These are phyloP conservation scores for Podarcis raffonei DNA, from an alignment of 2,113 vertebrate species.

Conservation along the genomic window DNA sequence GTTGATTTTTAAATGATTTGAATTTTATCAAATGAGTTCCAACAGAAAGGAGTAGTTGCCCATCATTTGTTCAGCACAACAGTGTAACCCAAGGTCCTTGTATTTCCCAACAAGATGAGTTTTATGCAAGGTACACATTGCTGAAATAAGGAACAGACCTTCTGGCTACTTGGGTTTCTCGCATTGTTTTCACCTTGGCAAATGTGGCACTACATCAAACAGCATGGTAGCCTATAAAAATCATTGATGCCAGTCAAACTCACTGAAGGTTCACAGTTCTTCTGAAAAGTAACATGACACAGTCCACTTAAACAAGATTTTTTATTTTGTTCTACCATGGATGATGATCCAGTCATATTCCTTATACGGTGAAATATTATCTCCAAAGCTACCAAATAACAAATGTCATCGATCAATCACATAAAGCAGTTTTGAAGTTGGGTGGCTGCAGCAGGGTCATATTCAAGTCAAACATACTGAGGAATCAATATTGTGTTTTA, in stretches of 20 bases:
- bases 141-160: neutral
- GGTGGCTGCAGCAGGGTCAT: neutral
- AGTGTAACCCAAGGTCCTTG: too few species aligned
- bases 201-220: neutral
- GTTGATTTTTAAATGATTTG: neutral
- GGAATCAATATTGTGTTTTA: neutral
- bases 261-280: neutral
- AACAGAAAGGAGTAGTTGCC: neutral
- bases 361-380: neutral
- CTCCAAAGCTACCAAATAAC: neutral
- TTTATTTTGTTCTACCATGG: neutral
- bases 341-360: neutral
- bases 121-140: neutral
- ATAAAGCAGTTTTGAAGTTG: neutral
- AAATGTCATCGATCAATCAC: neutral
- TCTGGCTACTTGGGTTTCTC: neutral
- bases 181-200: neutral
- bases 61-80: neutral
- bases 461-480: neutral
- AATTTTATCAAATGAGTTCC: neutral
- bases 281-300: neutral
- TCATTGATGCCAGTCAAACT: neutral
- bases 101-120: neutral
- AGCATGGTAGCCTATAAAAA: neutral
- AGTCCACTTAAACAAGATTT: neutral